These are phyloP conservation scores for Andrena marginata DNA, from an alignment of 2,888 invertebrate species.

Conservation along the genomic window DNA sequence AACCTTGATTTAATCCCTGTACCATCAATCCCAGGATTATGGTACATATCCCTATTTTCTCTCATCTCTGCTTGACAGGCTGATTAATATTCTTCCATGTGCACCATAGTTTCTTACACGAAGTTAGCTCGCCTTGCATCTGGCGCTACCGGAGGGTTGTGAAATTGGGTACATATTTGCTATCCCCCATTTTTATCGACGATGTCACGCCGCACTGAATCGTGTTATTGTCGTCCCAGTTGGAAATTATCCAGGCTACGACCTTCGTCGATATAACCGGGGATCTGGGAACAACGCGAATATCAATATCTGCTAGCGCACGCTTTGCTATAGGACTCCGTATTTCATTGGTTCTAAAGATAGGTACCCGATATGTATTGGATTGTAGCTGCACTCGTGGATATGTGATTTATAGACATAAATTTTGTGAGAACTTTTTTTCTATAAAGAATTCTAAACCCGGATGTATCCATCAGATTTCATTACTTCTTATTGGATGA, in stretches of 20 bases:
- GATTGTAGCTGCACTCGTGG: conserved; percentile 10
- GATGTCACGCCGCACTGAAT: conserved; percentile 40
- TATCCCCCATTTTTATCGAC: conserved; percentile 55
- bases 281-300: conserved; percentile 52
- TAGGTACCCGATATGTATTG: conserved; percentile 27
- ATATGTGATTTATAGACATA: background rate
- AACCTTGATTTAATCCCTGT: conserved; percentile 21
- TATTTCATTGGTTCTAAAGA: conserved; percentile 23
- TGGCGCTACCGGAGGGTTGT: background rate
- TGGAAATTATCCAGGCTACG: conserved; percentile 69
- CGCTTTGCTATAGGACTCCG: conserved; percentile 34
- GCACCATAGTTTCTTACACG: conserved; percentile 16
- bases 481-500: no score
- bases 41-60: background rate
- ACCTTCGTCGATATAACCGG: conserved; percentile 45
- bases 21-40: conserved; percentile 10
- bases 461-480: no score
- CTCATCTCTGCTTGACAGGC: background rate
- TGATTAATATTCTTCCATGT: conserved; percentile 33
- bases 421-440: no score
- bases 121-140: conserved; percentile 15
- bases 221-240: conserved; percentile 69
- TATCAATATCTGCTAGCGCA: conserved; percentile 58
- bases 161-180: conserved; percentile 49
- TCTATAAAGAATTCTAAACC: background rate